phyloP scores from a whole-genome alignment of 1,140 invertebrate species.

The Brachionus calyciflorus region DNA sequence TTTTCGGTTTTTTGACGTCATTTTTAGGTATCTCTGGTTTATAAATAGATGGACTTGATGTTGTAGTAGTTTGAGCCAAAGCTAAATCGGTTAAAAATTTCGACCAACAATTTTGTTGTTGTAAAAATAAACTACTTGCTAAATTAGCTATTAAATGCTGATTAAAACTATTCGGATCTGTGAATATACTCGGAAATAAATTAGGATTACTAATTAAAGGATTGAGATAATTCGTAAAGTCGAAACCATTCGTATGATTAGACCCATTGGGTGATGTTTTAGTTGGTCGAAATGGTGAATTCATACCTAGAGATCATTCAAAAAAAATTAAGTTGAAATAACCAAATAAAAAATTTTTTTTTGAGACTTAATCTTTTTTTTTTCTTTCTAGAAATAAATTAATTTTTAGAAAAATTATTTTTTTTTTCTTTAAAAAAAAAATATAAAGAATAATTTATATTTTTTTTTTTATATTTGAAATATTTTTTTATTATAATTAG shows the following conservation, averaged over 20 bases:
- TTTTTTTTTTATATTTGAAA: too few species aligned
- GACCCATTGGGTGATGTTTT: background rate
- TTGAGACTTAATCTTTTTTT: too few species aligned
- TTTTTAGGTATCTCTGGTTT: too few species aligned
- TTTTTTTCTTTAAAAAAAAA: too few species aligned
- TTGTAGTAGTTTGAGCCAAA: background rate
- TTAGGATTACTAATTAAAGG: background rate
- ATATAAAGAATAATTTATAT: too few species aligned
- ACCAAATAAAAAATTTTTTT: too few species aligned
- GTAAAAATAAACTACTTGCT: background rate
- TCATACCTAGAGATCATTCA: too few species aligned
- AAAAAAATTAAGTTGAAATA: too few species aligned
- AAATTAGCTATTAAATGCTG: conserved; percentile 19
- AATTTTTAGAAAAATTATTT: too few species aligned
- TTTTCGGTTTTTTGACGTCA: background rate
- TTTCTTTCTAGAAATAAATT: too few species aligned
- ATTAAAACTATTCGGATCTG: conserved; percentile 1
- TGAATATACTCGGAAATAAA: background rate
- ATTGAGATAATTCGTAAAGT: background rate
- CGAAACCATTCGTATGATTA: background rate
- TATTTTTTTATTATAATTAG: too few species aligned
- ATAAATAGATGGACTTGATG: too few species aligned
- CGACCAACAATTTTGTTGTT: conserved; percentile 3
- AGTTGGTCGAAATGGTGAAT: background rate
- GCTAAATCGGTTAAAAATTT: background rate